phyloP scores from a whole-genome alignment of 37 sponge, comb jelly and placozoan species.

The Aplysina aerophoba region DNA sequence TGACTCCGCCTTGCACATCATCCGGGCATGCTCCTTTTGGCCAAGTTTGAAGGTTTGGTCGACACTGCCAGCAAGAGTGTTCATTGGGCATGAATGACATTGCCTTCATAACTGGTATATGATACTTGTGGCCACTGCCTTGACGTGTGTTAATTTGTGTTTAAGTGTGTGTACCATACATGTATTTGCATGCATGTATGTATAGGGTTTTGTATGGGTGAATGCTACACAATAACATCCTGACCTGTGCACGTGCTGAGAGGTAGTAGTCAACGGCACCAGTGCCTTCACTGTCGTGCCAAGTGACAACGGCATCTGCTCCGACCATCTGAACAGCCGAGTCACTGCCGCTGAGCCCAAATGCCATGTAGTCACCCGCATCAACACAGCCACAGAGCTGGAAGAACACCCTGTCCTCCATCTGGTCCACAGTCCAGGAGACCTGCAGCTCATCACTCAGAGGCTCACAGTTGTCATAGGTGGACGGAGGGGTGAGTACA shows the following conservation, averaged over 20 bases:
- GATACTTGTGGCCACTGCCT: too few species aligned
- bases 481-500: not conserved
- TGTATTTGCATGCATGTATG: too few species aligned
- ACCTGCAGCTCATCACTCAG: not conserved
- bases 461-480: constrained; percentile 29
- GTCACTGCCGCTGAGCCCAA: constrained; percentile 69
- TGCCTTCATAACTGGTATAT: too few species aligned
- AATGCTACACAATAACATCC: too few species aligned
- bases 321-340: constrained; percentile 45
- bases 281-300: constrained; percentile 40
- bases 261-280: constrained; percentile 70
- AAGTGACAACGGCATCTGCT: constrained; percentile 62
- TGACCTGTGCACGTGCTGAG: constrained; percentile 44
- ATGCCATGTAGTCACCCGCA: constrained; percentile 57
- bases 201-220: too few species aligned
- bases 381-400: constrained; percentile 52
- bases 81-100: too few species aligned
- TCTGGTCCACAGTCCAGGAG: constrained; percentile 18
- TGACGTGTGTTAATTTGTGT: too few species aligned
- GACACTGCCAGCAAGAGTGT: constrained; percentile 3
- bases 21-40: constrained; percentile 6
- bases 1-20: not conserved
- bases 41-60: not conserved
- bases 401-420: not conserved
- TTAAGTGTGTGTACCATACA: too few species aligned